Percentiles rank a stretch among this genome's conserved stretches.
phyloP scores from a whole-genome alignment of 2,113 vertebrate species.

The Myocastor coypus region DNA sequence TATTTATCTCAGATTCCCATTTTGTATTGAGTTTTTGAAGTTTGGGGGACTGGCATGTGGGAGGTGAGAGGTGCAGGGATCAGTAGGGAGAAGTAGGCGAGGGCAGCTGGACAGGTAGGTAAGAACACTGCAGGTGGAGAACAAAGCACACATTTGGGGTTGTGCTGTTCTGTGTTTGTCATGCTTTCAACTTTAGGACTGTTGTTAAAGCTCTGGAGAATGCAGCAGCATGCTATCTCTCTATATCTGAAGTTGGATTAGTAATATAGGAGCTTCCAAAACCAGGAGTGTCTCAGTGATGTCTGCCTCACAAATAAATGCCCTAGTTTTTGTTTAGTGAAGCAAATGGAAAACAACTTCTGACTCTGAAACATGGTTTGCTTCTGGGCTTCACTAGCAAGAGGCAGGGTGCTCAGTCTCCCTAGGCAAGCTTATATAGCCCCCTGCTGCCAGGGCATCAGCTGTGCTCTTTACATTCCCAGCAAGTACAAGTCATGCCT shows the following conservation, averaged over 20 bases:
- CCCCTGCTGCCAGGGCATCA: neutral
- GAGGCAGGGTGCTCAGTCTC: neutral
- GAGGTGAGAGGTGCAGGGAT: neutral
- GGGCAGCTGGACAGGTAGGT: neutral
- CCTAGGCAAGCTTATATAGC: neutral
- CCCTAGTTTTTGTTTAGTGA: slow-evolving; percentile 10
- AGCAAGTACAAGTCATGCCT: neutral
- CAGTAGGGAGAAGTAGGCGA: neutral
- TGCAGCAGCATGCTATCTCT: neutral
- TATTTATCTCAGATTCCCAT: no score
- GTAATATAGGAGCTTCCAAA: neutral
- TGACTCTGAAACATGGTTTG: neutral
- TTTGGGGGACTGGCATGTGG: neutral
- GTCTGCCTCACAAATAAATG: neutral
- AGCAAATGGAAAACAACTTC: slow-evolving; percentile 28
- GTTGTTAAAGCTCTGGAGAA: neutral
- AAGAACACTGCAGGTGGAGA: neutral
- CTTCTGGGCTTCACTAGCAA: neutral
- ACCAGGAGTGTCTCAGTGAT: neutral
- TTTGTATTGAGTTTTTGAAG: no score
- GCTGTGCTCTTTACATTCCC: neutral
- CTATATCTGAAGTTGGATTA: neutral
- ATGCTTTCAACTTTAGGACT: neutral
- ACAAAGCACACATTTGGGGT: neutral
- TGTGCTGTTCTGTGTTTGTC: neutral